Evolutionary conservation across 2,888 invertebrate genomes (phyloP).

Genomic region (Standfussiana lucernea): DNA sequence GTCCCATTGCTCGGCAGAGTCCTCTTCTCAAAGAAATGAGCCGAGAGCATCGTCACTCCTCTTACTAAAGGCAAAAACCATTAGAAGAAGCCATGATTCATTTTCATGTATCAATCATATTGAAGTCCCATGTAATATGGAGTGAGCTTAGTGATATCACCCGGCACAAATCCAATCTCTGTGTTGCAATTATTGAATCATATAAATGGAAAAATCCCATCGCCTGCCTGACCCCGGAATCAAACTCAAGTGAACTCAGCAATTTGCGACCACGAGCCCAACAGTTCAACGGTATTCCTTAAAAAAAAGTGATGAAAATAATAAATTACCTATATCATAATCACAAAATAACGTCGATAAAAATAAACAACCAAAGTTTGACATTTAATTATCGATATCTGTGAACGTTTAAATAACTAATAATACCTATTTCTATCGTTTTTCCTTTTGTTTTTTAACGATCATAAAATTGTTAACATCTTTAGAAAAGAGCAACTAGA

Average conservation of each 20-base stretch:
- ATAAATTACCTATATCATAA: neutral
- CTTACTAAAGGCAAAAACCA: too few species aligned
- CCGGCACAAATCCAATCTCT: too few species aligned
- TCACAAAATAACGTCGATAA: neutral
- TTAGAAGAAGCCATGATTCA: too few species aligned
- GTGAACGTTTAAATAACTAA: neutral
- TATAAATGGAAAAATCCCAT: too few species aligned
- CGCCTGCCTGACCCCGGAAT: too few species aligned
- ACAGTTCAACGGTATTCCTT: neutral
- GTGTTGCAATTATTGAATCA: too few species aligned
- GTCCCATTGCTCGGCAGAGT: too few species aligned
- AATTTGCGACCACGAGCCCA: neutral
- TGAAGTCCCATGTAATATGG: too few species aligned
- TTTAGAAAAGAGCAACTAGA: neutral
- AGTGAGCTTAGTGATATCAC: too few species aligned
- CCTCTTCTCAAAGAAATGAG: too few species aligned
- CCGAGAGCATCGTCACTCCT: too few species aligned
- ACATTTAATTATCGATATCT: neutral
- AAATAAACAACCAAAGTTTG: slow-evolving; percentile 5
- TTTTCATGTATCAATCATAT: too few species aligned
- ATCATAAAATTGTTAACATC: neutral
- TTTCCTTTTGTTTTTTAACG: neutral
- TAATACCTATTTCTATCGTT: neutral
- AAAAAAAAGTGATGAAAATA: neutral
- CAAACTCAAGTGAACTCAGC: neutral